These are phyloP conservation scores for Tricholaema leucomelas DNA, from an alignment of 2,113 vertebrate genomes.

Conservation along the genomic window DNA sequence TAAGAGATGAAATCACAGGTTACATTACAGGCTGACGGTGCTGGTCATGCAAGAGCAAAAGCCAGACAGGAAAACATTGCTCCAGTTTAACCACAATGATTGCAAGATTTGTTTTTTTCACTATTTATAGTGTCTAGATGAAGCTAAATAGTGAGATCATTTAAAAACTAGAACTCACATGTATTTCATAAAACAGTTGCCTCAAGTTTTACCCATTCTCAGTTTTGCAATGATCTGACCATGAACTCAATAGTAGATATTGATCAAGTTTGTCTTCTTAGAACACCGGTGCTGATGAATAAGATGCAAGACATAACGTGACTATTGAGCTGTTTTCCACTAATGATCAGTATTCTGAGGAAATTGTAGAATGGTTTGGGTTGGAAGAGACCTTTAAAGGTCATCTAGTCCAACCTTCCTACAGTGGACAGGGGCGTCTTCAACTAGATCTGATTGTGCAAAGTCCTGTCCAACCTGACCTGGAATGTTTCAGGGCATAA, in stretches of 20 bases:
- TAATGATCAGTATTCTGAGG: neutral
- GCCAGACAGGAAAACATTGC: neutral
- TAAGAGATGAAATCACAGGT: neutral
- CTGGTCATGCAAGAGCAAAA: neutral
- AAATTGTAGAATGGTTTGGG: neutral
- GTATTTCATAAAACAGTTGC: neutral
- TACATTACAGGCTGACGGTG: neutral
- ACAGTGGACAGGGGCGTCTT: too few relatives aligned
- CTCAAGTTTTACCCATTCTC: neutral
- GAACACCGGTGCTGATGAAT: conserved; percentile 35
- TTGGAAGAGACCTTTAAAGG: too few relatives aligned
- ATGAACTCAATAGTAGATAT: conserved; percentile 8
- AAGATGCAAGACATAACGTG: neutral
- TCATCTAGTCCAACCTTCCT: too few relatives aligned
- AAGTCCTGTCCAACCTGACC: too few relatives aligned
- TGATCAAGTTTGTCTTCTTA: neutral
- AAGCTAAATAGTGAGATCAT: neutral
- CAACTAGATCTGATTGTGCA: too few relatives aligned
- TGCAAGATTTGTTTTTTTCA: neutral
- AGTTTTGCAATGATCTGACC: conserved; percentile 31
- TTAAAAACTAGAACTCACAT: neutral
- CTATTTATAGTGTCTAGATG: neutral
- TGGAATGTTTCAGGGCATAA: too few relatives aligned
- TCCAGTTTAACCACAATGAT: neutral
- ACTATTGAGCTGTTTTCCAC: conserved; percentile 5